Base-by-base conservation (phyloP, 1,140 invertebrate species). In the Meloidogyne floridensis region DNA sequence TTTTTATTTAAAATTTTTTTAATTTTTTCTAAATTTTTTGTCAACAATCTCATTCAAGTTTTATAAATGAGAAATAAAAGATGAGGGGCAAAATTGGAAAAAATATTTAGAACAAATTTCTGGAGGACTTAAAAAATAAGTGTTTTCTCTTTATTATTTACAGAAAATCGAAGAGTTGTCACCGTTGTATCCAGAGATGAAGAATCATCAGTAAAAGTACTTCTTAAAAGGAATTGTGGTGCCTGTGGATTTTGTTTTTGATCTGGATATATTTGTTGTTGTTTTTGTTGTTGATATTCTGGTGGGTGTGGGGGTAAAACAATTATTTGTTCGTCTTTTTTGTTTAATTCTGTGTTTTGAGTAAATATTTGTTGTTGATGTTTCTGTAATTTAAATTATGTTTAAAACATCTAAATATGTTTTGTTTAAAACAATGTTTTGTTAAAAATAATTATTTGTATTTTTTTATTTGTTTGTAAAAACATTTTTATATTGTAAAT, bases 121-220 rank as follows among this genome's bases (percentile, higher is more conserved):
- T n/a, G n/a, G n/a, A n/a, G n/a, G n/a, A n/a, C n/a, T n/a, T n/a
- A n/a, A n/a, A n/a, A n/a, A n/a, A n/a, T n/a, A n/a, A n/a, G n/a
- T n/a, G 47, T 47, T 6, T 47, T 65, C 15, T n/a, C 7, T 7
- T 65, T 13, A 4, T 59, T 15, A 65, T n/a, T 65, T 65, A 65
- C 59, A 65, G n/a, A 65, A 65, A 65, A 65, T 65, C 59, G 59
- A 6, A 65, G 59, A 65, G 15, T 65, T 65, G 70, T 79, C 72
- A 79, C 77, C 65, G 77, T 79, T 20, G 77, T 71, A 13, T 69
- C 69, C 11, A 79, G 20, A 3, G 77, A 79, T 2, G 77, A 79
- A 51, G 77, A 79, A 10, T 79, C 77, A 72, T 79, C 77, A n/a
- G 65, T 79, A 78, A 43, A n/a, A 18, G n/a, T n/a, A 18, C 77